Base-by-base conservation (phyloP, 1,140 invertebrate species). In the Glossosoma conforme region DNA sequence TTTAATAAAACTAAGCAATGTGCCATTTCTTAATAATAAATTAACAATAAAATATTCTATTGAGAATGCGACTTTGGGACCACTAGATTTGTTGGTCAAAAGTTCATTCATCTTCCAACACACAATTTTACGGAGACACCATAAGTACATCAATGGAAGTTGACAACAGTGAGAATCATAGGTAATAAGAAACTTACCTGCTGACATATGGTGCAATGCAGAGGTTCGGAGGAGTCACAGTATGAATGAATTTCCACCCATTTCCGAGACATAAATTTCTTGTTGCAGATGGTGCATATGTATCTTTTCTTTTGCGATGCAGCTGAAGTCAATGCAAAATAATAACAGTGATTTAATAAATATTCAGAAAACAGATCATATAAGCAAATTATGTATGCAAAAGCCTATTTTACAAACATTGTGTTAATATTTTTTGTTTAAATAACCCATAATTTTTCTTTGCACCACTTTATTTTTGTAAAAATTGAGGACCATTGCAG, bases 171-270 rank as follows among this genome's bases (percentile, higher is more conserved):
- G 49, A 20, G 9, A 38, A 38, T 36, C 3, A 25, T 28, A 50
- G 57, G 44, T 13, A 21, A 15, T 15, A 11, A n/a, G 36, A 46
- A 38, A 42, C 24, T 52, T 33, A 21, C 42, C 37, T 60, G 65
- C 62, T 60, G 52, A 61, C 64, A 44, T 25, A 49, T 9, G 10
- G 22, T 19, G 25, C 46, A 49, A 28, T 36, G 13, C 11, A 15
- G 22, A 8, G 46, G 46, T 32, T 49, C 42, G 21, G 46, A 32
- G 6, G 36, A 18, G 18, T 49, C 50, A 58, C 68, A 70, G 57
- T 65, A 68, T 11, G 42, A 44, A 57, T 70, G 68, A 50, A 66
- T 67, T 44, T 63, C 63, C 10, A 68, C 37, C 44, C 65, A 63
- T 15, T 59, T 45, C 43, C 61, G 64, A 5, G 65, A 63, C 13